phyloP scores from a whole-genome alignment of 1,140 invertebrate species.

The Drosophila saltans region DNA sequence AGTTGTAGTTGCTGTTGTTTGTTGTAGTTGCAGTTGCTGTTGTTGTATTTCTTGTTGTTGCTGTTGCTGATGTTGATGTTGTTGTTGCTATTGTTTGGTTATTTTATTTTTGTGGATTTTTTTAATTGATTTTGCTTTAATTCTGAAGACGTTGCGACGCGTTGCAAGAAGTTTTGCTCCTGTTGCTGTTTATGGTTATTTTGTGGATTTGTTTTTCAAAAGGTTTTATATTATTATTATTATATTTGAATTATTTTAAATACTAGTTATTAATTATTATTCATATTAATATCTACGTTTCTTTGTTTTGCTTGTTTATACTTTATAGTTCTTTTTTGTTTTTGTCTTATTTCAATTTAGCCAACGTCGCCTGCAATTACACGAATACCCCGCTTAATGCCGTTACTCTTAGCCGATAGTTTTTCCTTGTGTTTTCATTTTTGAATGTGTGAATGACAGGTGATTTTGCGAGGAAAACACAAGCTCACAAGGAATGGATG shows the following conservation, averaged over 20 bases:
- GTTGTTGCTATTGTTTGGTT: conserved; percentile 5
- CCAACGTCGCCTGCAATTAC: conserved; percentile 47
- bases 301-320: conserved; percentile 12
- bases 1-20: conserved; percentile 41
- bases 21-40: conserved; percentile 12
- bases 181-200: conserved; percentile 26
- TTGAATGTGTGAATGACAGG: too few relatives aligned
- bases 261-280: neutral
- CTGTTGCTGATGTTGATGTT: conserved; percentile 1
- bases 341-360: conserved; percentile 45
- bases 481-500: neutral
- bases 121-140: conserved; percentile 16
- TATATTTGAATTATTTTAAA: neutral
- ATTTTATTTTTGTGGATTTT: conserved; percentile 26
- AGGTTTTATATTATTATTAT: neutral
- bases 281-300: conserved; percentile 1
- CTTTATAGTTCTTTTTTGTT: neutral
- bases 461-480: neutral
- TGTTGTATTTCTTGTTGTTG: conserved; percentile 1
- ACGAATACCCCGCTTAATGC: neutral
- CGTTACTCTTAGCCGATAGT: neutral
- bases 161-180: conserved; percentile 45
- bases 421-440: neutral
- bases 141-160: conserved; percentile 54
- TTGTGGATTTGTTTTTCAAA: neutral